phyloP scores from a whole-genome alignment of 2,888 invertebrate species.

The Eupithecia subfuscata region DNA sequence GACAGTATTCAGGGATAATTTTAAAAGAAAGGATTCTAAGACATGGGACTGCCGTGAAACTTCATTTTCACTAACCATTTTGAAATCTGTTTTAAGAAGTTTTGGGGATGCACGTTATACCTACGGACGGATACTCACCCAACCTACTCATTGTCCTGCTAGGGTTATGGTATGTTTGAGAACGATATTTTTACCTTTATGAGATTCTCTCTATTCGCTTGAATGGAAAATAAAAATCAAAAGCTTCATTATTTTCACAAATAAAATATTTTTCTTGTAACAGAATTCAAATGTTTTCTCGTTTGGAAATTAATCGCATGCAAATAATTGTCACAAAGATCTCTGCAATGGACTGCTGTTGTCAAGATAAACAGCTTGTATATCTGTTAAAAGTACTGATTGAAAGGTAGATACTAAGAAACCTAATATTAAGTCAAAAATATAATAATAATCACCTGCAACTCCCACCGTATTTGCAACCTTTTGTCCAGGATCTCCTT shows the following conservation, averaged over 20 bases:
- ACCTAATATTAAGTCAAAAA: not conserved
- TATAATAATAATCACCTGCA: constrained; percentile 78
- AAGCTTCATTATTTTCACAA: constrained; percentile 17
- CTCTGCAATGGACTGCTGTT: not conserved
- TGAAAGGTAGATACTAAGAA: too few relatives aligned
- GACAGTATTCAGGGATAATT: not conserved
- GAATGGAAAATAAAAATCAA: constrained; percentile 53
- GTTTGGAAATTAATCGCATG: not conserved
- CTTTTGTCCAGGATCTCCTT: constrained; percentile 92
- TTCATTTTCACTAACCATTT: not conserved
- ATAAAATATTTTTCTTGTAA: not conserved
- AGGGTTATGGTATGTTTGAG: constrained; percentile 12
- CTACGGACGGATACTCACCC: not conserved
- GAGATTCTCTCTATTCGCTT: constrained; percentile 64
- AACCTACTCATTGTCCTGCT: not conserved
- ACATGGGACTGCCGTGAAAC: not conserved
- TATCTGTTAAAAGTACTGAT: not conserved
- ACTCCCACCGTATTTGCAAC: constrained; percentile 94
- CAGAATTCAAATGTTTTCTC: not conserved
- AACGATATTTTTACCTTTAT: constrained; percentile 66
- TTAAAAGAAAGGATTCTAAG: not conserved
- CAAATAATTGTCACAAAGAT: not conserved
- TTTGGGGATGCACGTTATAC: not conserved
- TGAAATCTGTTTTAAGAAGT: not conserved
- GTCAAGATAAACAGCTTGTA: not conserved